Percentiles rank a stretch among this genome's conserved stretches.
These are phyloP conservation scores for Australoheros scitulus DNA, from an alignment of 2,113 vertebrate species.

Conservation along the genomic window DNA sequence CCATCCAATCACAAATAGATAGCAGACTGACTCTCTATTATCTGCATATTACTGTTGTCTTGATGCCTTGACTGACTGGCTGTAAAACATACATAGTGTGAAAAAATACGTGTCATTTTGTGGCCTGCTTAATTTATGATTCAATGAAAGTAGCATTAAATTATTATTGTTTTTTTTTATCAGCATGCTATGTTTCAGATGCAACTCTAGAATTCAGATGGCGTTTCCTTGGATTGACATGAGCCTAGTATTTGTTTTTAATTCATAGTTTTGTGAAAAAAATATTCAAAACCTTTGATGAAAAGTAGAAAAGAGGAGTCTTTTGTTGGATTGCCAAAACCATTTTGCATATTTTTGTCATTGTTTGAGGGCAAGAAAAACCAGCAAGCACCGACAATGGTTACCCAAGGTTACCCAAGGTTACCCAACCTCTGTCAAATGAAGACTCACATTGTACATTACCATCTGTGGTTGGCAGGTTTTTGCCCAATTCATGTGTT, in stretches of 20 bases:
- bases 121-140: background rate
- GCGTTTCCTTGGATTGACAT: background rate
- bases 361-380: background rate
- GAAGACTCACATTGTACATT: slow-evolving; percentile 15
- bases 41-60: background rate
- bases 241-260: background rate
- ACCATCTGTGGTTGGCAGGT: slow-evolving; percentile 17
- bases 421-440: background rate
- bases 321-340: background rate
- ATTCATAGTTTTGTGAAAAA: background rate
- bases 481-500: slow-evolving; percentile 31
- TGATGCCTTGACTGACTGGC: background rate
- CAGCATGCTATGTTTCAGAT: background rate
- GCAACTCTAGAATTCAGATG: background rate
- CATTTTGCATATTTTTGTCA: background rate
- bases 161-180: background rate
- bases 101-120: background rate
- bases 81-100: accelerated
- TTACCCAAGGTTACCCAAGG: background rate
- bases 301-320: background rate
- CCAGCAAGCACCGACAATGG: background rate
- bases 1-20: background rate
- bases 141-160: background rate
- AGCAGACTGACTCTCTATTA: background rate
- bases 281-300: background rate